Evolutionary conservation across 2,888 invertebrate genomes (phyloP).

Genomic region (Protophormia terraenovae): DNA sequence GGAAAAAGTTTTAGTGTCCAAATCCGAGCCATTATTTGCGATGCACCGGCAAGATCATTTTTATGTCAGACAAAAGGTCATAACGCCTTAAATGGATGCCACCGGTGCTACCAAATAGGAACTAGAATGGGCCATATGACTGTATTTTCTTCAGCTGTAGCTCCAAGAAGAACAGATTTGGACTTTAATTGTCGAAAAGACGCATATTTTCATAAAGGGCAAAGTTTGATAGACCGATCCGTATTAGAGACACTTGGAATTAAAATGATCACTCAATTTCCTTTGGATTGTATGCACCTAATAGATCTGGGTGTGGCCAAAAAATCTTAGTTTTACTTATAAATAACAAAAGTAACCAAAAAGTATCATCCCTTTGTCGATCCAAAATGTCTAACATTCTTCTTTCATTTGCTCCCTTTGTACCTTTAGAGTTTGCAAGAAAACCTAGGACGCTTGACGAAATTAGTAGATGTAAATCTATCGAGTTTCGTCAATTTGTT

Average conservation of each 20-base stretch:
- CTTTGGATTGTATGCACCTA: too few species aligned
- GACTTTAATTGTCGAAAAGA: background rate
- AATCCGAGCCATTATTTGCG: too few species aligned
- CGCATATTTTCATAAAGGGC: background rate
- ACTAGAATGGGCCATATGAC: background rate
- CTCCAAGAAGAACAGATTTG: background rate
- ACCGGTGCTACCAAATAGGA: too few species aligned
- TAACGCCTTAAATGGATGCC: too few species aligned
- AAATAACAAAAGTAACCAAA: background rate
- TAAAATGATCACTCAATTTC: too few species aligned
- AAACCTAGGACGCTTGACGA: background rate
- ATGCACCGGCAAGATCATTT: background rate
- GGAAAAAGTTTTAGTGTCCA: too few species aligned
- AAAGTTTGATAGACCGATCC: too few species aligned
- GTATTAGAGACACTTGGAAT: too few species aligned
- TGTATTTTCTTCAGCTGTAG: background rate
- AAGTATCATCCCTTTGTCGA: background rate
- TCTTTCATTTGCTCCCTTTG: background rate
- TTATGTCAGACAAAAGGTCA: background rate
- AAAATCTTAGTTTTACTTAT: too few species aligned
- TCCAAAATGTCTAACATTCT: background rate
- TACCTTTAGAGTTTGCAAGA: background rate
- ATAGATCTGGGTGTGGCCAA: too few species aligned
- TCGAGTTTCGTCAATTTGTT: background rate
- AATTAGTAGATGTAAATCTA: background rate